Percentiles rank a stretch among this genome's conserved stretches.
These are phyloP conservation scores for Cettia cetti DNA, from an alignment of 2,113 vertebrate genomes.

Conservation along the genomic window DNA sequence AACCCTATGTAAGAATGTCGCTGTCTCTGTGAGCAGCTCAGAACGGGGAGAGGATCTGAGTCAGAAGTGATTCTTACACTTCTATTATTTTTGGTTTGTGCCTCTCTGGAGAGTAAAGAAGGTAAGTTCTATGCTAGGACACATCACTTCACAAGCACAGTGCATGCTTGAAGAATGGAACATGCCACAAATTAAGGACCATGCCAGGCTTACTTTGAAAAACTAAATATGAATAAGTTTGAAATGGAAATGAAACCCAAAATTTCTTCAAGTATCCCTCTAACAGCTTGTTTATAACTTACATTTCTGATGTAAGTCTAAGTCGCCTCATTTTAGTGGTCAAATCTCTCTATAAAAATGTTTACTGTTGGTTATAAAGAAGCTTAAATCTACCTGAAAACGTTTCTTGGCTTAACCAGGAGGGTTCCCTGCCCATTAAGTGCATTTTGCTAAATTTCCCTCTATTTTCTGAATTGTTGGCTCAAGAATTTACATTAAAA, in stretches of 20 bases:
- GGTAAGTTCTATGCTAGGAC: constrained; percentile 64
- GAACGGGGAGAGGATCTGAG: background rate
- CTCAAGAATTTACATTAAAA: background rate
- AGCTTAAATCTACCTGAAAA: background rate
- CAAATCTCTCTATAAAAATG: background rate
- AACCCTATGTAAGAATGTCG: background rate
- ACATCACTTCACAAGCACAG: background rate
- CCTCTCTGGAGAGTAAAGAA: constrained; percentile 75
- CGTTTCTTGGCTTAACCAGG: background rate
- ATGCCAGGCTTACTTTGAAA: constrained; percentile 56
- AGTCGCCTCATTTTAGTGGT: background rate
- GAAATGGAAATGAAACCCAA: background rate
- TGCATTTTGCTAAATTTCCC: background rate
- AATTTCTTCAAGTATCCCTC: background rate
- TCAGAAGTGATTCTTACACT: constrained; percentile 32
- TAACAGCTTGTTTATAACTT: background rate
- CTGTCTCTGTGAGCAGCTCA: constrained; percentile 9
- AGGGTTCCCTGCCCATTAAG: background rate
- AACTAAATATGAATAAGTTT: background rate
- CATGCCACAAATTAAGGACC: background rate
- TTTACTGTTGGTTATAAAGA: background rate
- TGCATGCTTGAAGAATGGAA: constrained; percentile 43
- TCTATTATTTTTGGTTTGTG: constrained; percentile 66
- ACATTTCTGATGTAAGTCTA: background rate
- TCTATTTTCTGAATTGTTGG: background rate